phyloP scores from a whole-genome alignment of 2,113 vertebrate species.

The Laterallus jamaicensis region DNA sequence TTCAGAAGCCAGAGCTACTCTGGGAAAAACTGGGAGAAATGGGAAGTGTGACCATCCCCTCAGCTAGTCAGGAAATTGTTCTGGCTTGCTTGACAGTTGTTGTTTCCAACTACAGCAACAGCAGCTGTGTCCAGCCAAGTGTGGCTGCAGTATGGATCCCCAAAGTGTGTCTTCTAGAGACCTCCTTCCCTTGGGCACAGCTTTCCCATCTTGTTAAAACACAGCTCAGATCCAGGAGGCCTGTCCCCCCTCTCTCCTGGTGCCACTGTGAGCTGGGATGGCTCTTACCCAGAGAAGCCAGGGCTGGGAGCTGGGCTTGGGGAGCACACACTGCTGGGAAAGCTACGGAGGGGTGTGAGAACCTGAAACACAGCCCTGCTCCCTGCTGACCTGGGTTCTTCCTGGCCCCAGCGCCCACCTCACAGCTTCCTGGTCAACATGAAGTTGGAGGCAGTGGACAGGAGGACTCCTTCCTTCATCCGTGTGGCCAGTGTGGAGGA shows the following conservation, averaged over 20 bases:
- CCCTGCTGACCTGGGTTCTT: background rate
- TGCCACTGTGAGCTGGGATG: background rate
- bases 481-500: slow-evolving; percentile 92
- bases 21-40: background rate
- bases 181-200: background rate
- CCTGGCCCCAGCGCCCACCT: slow-evolving; percentile 79
- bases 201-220: background rate
- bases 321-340: background rate
- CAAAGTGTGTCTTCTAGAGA: background rate
- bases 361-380: background rate
- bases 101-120: background rate
- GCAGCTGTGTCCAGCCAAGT: background rate
- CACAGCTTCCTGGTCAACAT: slow-evolving; percentile 93
- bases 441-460: slow-evolving; percentile 96
- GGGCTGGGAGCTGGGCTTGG: background rate
- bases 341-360: accelerated
- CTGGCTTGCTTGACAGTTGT: background rate
- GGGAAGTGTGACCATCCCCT: background rate
- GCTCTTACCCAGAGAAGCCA: background rate
- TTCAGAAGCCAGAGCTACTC: background rate
- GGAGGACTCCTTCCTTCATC: slow-evolving; percentile 89
- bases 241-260: background rate
- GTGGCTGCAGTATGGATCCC: background rate
- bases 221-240: background rate
- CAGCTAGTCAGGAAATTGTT: background rate